These are phyloP conservation scores for Eptesicus fuscus DNA, from an alignment of 2,113 vertebrate genomes.

Conservation along the genomic window DNA sequence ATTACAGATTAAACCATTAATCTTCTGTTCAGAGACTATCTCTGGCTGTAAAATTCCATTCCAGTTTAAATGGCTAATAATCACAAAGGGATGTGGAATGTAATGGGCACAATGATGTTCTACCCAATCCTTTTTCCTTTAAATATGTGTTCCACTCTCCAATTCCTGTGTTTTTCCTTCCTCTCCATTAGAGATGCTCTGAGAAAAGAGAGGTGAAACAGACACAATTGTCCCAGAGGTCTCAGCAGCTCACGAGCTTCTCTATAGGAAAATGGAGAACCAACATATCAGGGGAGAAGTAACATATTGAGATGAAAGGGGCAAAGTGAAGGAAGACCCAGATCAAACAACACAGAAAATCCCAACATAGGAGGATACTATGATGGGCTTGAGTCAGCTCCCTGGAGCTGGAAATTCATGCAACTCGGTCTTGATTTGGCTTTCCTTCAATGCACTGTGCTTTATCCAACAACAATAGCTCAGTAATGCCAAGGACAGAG, in stretches of 20 bases:
- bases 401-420: neutral
- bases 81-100: slow-evolving; percentile 75
- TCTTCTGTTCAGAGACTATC: slow-evolving; percentile 86
- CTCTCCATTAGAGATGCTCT: neutral
- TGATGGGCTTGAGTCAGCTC: neutral
- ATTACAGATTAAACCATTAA: slow-evolving; percentile 86
- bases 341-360: neutral
- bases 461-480: neutral
- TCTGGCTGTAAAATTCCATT: slow-evolving; percentile 81
- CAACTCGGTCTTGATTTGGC: neutral
- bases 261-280: neutral
- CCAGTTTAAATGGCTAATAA: slow-evolving; percentile 82
- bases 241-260: neutral
- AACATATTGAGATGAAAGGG: neutral
- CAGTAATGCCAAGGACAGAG: neutral
- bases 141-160: slow-evolving; percentile 63
- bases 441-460: neutral
- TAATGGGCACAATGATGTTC: slow-evolving; percentile 65
- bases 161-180: slow-evolving; percentile 15
- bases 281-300: neutral
- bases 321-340: neutral
- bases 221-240: neutral
- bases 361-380: neutral
- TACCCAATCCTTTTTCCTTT: slow-evolving; percentile 67
- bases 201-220: neutral